phyloP scores from a whole-genome alignment of 2,888 invertebrate genomes.

The Diplazon laetatorius region DNA sequence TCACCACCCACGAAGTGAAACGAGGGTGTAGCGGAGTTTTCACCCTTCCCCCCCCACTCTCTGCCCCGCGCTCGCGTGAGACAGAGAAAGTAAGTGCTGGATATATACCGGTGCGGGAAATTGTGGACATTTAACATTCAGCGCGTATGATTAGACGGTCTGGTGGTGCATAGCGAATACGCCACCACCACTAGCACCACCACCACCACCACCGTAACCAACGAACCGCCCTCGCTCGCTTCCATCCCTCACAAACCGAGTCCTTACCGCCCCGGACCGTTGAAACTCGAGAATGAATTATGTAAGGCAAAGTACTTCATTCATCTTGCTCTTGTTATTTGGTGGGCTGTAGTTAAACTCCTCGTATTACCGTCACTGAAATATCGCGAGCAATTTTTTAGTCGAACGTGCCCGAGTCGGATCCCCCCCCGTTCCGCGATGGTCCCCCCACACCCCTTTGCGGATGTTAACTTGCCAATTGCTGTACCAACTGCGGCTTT shows the following conservation, averaged over 20 bases:
- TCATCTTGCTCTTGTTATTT: conserved; percentile 80
- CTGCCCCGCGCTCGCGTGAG: conserved; percentile 12
- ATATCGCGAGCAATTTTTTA: conserved; percentile 78
- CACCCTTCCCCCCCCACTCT: too few species aligned
- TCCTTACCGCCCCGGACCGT: conserved; percentile 57
- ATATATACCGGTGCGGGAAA: conserved; percentile 63
- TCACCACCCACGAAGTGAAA: conserved; percentile 41
- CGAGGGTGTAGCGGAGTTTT: conserved; percentile 14
- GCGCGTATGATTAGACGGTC: conserved; percentile 75
- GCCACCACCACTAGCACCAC: conserved; percentile 48
- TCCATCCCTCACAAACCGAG: conserved; percentile 43
- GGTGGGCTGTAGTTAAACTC: conserved; percentile 78
- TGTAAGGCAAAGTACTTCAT: conserved; percentile 80
- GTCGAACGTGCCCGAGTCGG: conserved; percentile 76
- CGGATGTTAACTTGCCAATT: neutral
- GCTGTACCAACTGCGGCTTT: neutral
- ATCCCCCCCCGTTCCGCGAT: too few species aligned
- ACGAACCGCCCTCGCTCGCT: conserved; percentile 38
- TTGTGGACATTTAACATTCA: conserved; percentile 75
- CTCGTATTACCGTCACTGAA: conserved; percentile 76
- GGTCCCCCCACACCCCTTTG: conserved; percentile 1
- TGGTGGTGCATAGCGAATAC: conserved; percentile 71
- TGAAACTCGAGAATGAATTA: conserved; percentile 77
- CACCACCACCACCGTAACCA: too few species aligned
- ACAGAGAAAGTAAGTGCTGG: conserved; percentile 15